Evolutionary conservation across 2,797 vertebrate species (phyloP), one percentile per base, ranked within the genome.

Genomic region (Oreonectes daqikongensis): DNA sequence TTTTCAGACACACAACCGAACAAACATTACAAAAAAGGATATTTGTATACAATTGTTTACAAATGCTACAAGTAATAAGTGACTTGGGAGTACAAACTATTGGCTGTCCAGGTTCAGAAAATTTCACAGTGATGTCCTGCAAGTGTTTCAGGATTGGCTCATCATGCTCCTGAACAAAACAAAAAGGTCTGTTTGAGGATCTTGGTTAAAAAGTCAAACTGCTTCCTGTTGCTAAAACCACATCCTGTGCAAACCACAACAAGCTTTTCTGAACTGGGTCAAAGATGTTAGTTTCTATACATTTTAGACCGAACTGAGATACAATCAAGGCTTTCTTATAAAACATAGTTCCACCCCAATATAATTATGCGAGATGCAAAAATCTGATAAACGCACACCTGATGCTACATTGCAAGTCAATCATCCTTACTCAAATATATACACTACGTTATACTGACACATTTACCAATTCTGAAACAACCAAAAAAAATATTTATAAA

Each of bases 111-210:
- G 95, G 94, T 78, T 96, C 96, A 53, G 97, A 99, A 86, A 98
- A 98, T 64, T 95, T 97, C 59, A 98, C 96, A 89, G 96, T 94
- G 81, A 98, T 96, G 82, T 99, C 97, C 88, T 96, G 95, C 87
- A 98, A 88, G 81, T 98, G 95, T 88, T 97, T 98, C 84, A 98
- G 86, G 88, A 99, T 97, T 9, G 97, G 95, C 78, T 98, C 97
- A 78, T 99, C 97, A 0, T 98, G 94, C 76, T 99, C 97, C 97
- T 99, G 53, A 24, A 55, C 0, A 22, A 26, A 53, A 59, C 32
- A 78, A 60, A 8, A 44, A 1, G 1, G 5, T 50, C 44, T 17
- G 44, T 24, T 30, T 20, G 17, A 20, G 12, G 53, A 57, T 22
- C n/a, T 55, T 26, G 22, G 24, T 55, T 15, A 26, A 15, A 52